Evolutionary conservation across 2,113 vertebrate species (phyloP).

Genomic region (Saccopteryx leptura): DNA sequence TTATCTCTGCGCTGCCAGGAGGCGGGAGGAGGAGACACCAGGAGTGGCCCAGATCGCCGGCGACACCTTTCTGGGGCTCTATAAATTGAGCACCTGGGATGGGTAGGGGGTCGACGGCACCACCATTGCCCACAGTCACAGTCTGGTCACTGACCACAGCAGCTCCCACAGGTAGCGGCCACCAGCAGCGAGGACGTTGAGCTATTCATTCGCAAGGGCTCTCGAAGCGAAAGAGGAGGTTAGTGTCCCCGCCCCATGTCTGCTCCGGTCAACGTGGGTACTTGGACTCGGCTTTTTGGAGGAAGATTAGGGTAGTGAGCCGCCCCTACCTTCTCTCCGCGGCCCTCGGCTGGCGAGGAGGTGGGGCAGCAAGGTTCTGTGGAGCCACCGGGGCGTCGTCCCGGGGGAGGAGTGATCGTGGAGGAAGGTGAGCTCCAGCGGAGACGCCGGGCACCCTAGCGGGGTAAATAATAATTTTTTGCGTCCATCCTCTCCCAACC

Average conservation of each 20-base stretch:
- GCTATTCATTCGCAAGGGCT: too few species aligned
- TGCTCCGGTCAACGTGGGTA: background rate
- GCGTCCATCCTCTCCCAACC: background rate
- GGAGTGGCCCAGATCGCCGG: conserved; percentile 85
- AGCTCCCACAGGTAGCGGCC: background rate
- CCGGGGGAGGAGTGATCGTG: background rate
- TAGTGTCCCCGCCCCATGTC: conserved; percentile 61
- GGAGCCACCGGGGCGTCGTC: conserved; percentile 24
- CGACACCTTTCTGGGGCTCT: conserved; percentile 85
- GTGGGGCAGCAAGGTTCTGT: background rate
- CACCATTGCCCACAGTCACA: background rate
- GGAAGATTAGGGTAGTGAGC: background rate
- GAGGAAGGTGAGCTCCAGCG: background rate
- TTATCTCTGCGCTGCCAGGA: conserved; percentile 82
- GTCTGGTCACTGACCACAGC: conserved; percentile 41
- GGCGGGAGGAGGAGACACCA: conserved; percentile 80
- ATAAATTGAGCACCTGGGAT: conserved; percentile 87
- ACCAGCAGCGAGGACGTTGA: background rate
- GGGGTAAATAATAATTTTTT: conserved; percentile 40
- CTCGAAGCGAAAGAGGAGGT: conserved; percentile 60
- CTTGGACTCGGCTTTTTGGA: conserved; percentile 7
- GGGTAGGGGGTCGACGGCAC: conserved; percentile 75
- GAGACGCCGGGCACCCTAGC: background rate
- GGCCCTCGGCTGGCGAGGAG: background rate
- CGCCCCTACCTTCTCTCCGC: background rate